Conservation (phyloP, 2,797 vertebrate genomes). For the Uromys caudimaculatus region DNA sequence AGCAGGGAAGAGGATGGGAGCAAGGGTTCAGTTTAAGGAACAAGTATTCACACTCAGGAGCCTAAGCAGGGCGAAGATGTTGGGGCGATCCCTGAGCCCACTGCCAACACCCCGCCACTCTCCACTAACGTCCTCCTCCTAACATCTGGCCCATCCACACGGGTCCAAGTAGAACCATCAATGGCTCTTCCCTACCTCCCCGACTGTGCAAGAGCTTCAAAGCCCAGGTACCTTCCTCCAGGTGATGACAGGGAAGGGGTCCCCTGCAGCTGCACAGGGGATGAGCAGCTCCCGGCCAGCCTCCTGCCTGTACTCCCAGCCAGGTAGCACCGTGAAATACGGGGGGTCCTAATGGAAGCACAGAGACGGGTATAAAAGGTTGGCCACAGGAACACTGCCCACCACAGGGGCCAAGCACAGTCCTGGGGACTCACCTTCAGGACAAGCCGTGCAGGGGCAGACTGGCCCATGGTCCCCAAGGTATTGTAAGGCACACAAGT, state of each 20-base stretch:
- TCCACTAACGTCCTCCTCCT: background rate
- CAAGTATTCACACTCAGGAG: slow-evolving; percentile 9
- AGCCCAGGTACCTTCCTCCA: slow-evolving; percentile 97
- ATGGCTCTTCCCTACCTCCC: background rate
- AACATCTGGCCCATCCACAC: background rate
- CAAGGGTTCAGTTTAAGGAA: background rate
- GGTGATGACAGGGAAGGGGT: slow-evolving; percentile 97
- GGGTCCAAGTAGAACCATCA: background rate
- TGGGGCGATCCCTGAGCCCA: background rate
- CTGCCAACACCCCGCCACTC: rapidly evolving
- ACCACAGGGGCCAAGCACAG: rapidly evolving
- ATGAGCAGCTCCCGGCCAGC: slow-evolving; percentile 98
- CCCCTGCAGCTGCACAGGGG: slow-evolving; percentile 98
- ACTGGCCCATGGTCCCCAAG: slow-evolving; percentile 99
- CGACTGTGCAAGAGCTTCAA: background rate
- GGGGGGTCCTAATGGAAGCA: slow-evolving; percentile 93
- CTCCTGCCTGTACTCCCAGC: slow-evolving; percentile 99
- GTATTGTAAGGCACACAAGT: slow-evolving; percentile 99
- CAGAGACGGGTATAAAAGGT: rapidly evolving
- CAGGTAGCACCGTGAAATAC: slow-evolving; percentile 99
- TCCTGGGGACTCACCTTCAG: slow-evolving; percentile 93
- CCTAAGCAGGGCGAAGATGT: background rate
- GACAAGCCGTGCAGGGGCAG: slow-evolving; percentile 98
- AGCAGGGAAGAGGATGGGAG: slow-evolving; percentile 57
- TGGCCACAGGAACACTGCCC: rapidly evolving